Evolutionary conservation across 2,113 vertebrate species (phyloP).

Genomic region (Trichomycterus rosablanca): DNA sequence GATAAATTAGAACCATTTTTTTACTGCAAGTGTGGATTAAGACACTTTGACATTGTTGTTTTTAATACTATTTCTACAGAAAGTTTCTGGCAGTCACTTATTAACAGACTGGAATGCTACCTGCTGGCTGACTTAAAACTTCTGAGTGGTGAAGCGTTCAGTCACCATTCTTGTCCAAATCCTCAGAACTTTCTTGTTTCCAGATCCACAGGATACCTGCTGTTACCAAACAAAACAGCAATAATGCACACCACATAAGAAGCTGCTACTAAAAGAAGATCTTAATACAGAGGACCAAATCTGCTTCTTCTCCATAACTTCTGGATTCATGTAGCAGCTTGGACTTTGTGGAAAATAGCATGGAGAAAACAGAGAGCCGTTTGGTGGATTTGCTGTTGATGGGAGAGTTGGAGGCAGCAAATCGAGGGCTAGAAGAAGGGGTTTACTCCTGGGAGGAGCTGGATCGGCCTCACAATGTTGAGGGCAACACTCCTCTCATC

Average conservation of each 20-base stretch:
- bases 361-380: slow-evolving; percentile 37
- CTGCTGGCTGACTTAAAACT: background rate
- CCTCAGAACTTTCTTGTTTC: too few relatives aligned
- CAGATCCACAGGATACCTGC: background rate
- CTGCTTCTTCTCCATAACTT: too few relatives aligned
- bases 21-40: too few relatives aligned
- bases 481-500: slow-evolving; percentile 48
- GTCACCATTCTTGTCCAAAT: background rate
- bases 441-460: slow-evolving; percentile 29
- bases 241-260: too few relatives aligned
- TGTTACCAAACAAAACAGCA: too few relatives aligned
- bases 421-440: slow-evolving; percentile 21
- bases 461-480: slow-evolving; percentile 29
- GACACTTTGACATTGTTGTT: too few relatives aligned
- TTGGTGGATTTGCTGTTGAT: slow-evolving; percentile 28
- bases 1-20: too few relatives aligned
- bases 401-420: slow-evolving; percentile 41
- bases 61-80: too few relatives aligned
- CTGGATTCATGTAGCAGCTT: background rate
- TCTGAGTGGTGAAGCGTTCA: background rate
- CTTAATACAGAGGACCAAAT: too few relatives aligned
- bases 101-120: background rate
- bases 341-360: slow-evolving; percentile 7
- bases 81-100: slow-evolving; percentile 1
- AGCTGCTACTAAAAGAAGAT: too few relatives aligned